These are phyloP conservation scores for Argyrosomus japonicus DNA, from an alignment of 2,113 vertebrate species.

Conservation along the genomic window DNA sequence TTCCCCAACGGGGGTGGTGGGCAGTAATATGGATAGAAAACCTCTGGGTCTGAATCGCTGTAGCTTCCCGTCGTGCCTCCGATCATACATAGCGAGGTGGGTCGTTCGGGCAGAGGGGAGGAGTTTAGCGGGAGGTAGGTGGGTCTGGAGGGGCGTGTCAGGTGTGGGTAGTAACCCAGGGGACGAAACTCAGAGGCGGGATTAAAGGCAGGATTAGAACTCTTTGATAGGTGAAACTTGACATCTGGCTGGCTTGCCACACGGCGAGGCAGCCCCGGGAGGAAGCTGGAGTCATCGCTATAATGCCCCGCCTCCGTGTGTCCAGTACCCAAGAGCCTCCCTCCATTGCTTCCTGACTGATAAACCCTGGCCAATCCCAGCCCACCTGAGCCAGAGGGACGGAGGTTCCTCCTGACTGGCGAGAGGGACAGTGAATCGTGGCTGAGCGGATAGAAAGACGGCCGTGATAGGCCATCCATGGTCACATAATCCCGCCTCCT, in stretches of 20 bases:
- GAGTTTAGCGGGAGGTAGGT: slow-evolving; percentile 82
- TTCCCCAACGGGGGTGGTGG: slow-evolving; percentile 84
- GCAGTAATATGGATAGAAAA: slow-evolving; percentile 88
- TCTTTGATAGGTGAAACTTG: slow-evolving; percentile 83
- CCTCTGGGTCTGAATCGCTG: slow-evolving; percentile 93
- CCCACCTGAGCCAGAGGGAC: slow-evolving; percentile 56
- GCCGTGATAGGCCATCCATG: slow-evolving; percentile 66
- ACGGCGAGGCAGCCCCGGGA: slow-evolving; percentile 87
- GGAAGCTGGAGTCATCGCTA: slow-evolving; percentile 84
- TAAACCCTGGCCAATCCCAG: slow-evolving; percentile 79
- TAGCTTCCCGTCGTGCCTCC: slow-evolving; percentile 78
- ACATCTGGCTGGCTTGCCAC: slow-evolving; percentile 93
- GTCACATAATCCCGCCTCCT: slow-evolving; percentile 56
- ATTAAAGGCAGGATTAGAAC: slow-evolving; percentile 64
- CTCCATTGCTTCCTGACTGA: slow-evolving; percentile 52
- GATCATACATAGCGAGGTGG: slow-evolving; percentile 66
- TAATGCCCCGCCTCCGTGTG: slow-evolving; percentile 76
- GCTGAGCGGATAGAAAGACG: slow-evolving; percentile 46
- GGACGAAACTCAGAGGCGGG: slow-evolving; percentile 91
- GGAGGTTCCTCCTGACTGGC: slow-evolving; percentile 70
- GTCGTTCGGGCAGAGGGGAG: slow-evolving; percentile 74
- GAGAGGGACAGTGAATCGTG: slow-evolving; percentile 58
- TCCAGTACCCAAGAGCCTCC: slow-evolving; percentile 55
- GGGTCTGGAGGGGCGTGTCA: slow-evolving; percentile 84
- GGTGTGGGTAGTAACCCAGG: slow-evolving; percentile 89